phyloP scores from a whole-genome alignment of 2,888 invertebrate species.

The Ommatoiulus sabulosus region DNA sequence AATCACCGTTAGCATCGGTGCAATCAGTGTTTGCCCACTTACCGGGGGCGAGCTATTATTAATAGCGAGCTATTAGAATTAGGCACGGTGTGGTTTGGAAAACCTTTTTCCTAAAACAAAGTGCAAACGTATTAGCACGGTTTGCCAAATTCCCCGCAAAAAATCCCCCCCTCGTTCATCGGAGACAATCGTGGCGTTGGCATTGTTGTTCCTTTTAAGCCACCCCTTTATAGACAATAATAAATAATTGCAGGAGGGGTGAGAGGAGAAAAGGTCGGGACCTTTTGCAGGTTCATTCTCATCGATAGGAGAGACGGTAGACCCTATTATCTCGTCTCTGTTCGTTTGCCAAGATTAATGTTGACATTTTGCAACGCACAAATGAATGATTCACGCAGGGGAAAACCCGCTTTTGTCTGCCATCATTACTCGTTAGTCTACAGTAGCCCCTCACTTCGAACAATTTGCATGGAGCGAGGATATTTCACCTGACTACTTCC shows the following conservation, averaged over 20 bases:
- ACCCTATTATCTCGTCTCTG: slow-evolving; percentile 49
- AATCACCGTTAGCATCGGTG: slow-evolving; percentile 1
- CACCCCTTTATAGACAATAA: slow-evolving; percentile 43
- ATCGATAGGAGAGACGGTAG: slow-evolving; percentile 37
- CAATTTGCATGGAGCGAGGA: slow-evolving; percentile 36
- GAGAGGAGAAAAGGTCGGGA: slow-evolving; percentile 44
- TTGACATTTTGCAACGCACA: slow-evolving; percentile 50
- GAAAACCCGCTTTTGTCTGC: slow-evolving; percentile 31
- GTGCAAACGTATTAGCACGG: slow-evolving; percentile 17
- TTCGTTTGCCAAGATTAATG: slow-evolving; percentile 47
- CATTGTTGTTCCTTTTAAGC: neutral
- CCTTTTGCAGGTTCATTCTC: slow-evolving; percentile 42
- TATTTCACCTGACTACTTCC: no score
- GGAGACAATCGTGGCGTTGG: neutral
- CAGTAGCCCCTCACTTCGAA: slow-evolving; percentile 21
- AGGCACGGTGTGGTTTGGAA: slow-evolving; percentile 26
- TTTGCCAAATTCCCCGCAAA: slow-evolving; percentile 24
- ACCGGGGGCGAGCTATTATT: neutral
- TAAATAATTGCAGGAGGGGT: slow-evolving; percentile 35
- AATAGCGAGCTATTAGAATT: neutral
- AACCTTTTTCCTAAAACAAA: neutral
- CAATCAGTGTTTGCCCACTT: slow-evolving; percentile 35
- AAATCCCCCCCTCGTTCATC: neutral
- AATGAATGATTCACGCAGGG: slow-evolving; percentile 47
- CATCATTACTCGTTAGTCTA: slow-evolving; percentile 5